Evolutionary conservation across 2,888 invertebrate species (phyloP).

Genomic region (Agriopis aurantiaria): DNA sequence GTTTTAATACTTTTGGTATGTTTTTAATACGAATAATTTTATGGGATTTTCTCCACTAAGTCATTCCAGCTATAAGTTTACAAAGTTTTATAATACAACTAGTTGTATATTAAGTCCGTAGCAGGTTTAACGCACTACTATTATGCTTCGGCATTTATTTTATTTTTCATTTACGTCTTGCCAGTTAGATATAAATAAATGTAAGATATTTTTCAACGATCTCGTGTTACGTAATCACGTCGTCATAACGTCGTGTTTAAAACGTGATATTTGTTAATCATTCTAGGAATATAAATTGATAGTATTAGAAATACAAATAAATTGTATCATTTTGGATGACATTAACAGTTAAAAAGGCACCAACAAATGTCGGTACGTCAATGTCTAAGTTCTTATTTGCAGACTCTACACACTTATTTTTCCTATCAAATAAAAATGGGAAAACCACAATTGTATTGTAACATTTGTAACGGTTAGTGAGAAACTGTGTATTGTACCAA

Average conservation of each 20-base stretch:
- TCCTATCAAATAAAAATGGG: too few species aligned
- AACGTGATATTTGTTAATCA: slow-evolving; percentile 27
- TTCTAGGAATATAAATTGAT: slow-evolving; percentile 9
- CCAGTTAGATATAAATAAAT: slow-evolving; percentile 33
- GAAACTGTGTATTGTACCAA: too few species aligned
- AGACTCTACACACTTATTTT: too few species aligned
- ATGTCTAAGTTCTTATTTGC: too few species aligned
- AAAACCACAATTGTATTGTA: too few species aligned
- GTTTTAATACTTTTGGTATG: slow-evolving; percentile 22
- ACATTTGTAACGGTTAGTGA: too few species aligned
- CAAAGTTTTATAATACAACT: slow-evolving; percentile 16
- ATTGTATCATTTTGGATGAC: neutral
- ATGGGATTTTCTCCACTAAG: slow-evolving; percentile 19
- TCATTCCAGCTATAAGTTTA: slow-evolving; percentile 30
- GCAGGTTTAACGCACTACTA: slow-evolving; percentile 35
- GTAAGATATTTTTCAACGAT: slow-evolving; percentile 40
- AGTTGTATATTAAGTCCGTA: slow-evolving; percentile 24
- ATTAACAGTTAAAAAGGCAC: neutral
- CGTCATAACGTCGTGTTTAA: neutral
- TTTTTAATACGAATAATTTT: slow-evolving; percentile 18
- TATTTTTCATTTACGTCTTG: slow-evolving; percentile 34
- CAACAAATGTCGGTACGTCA: neutral
- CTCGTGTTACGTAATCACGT: slow-evolving; percentile 30
- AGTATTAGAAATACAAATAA: neutral
- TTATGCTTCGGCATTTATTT: slow-evolving; percentile 15